Percentiles rank a stretch among this genome's conserved stretches.
These are phyloP conservation scores for Phytoseiulus persimilis DNA, from an alignment of 2,888 invertebrate species.

Conservation along the genomic window DNA sequence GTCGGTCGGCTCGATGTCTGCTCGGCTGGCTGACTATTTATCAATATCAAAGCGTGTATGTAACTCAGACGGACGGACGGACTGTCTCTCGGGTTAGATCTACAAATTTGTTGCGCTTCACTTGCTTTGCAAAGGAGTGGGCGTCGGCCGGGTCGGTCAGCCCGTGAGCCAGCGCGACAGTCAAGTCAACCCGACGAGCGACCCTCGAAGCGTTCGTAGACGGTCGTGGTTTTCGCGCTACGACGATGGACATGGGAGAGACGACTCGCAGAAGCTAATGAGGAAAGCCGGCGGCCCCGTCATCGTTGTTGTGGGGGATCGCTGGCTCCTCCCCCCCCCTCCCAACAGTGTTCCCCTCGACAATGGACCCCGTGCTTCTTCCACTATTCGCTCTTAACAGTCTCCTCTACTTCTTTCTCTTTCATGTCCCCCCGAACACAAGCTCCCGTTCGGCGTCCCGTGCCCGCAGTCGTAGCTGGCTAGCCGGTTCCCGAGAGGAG, in stretches of 20 bases:
- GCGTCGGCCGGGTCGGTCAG: neutral
- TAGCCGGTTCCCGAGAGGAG: neutral
- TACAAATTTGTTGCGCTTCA: neutral
- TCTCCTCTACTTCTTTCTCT: neutral
- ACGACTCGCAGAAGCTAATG: neutral
- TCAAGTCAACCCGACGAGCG: neutral
- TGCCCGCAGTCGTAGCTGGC: neutral
- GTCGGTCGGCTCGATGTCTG: neutral
- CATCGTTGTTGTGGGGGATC: neutral
- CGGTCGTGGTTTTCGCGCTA: neutral
- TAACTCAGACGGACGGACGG: neutral
- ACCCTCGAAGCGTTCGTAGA: neutral
- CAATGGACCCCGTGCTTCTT: neutral
- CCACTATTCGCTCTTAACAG: neutral
- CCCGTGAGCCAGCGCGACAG: neutral
- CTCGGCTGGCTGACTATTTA: neutral
- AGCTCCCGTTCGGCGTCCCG: neutral
- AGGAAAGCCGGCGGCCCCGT: neutral
- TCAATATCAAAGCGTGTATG: neutral
- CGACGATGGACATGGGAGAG: neutral
- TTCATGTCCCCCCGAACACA: neutral
- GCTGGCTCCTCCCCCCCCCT: neutral
- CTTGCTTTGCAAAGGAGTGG: neutral
- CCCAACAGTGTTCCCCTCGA: neutral
- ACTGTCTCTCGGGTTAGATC: neutral